Base-by-base conservation (phyloP, 2,797 vertebrate genomes). In the Nannoperca obscura region DNA sequence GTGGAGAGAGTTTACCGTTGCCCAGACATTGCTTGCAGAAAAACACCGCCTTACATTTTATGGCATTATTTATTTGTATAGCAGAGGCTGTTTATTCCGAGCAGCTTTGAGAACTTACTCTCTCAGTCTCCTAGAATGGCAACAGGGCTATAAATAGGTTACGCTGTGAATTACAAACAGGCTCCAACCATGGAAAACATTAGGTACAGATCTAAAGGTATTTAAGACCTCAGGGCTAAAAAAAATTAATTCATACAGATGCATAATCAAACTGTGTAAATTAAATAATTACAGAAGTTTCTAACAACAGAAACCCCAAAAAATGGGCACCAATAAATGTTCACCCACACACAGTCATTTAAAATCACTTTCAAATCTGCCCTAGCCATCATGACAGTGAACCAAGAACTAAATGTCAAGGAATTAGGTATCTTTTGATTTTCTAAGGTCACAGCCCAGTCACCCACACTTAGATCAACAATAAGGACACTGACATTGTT, bases 41-140 rank as follows among this genome's bases (percentile, higher is more conserved):
- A 87, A 87, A 84, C 76, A 84, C 30, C 15, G 27, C 30, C 42
- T 87, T 88, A 86, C 78, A 76, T 92, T 95, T 93, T 90, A 95
- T 89, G 74, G 59, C 73, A 66, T 91, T 90, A 92, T 92, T 93
- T 92, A 90, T 93, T 93, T 93, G 89, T 85, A 84, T 65, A 85
- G 83, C 88, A 89, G 73, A 88, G 84, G 76, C 71, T 67, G 34
- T 92, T 91, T 87, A 78, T 88, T 85, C 53, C 68, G 77, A 71
- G 74, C 47, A 70, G 78, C 78, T 84, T 80, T 79, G 72, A 69
- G 72, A 82, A 75, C 71, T 80, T 36, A 9, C 58, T 38, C 69
- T 83, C 72, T 67, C 58, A 68, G 68, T 81, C 78, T 62, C 42
- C n/a, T 67, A 76, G 78, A 86, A 83, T 83, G 55, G 81, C 86